Conservation (phyloP, 2,113 vertebrate species). For the Pteropus alecto region DNA sequence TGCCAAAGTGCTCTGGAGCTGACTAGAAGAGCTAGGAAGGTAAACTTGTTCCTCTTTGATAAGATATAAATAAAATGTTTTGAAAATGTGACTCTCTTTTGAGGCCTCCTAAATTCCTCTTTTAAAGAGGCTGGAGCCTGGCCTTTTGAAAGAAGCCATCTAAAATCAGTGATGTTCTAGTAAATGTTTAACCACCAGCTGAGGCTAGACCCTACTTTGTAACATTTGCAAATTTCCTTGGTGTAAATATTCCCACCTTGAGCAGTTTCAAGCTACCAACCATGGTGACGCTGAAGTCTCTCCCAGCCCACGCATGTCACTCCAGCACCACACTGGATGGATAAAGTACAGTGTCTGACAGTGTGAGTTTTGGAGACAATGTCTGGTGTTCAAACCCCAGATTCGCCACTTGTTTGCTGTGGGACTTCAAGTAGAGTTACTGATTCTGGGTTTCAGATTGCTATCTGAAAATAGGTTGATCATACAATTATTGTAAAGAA, state of each 20-base stretch:
- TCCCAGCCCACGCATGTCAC: accelerated
- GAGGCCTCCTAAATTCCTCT: not conserved
- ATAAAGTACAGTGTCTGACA: not conserved
- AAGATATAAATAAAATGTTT: not conserved
- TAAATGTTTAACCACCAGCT: not conserved
- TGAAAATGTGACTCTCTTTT: not conserved
- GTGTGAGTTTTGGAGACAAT: not conserved
- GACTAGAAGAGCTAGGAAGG: not conserved
- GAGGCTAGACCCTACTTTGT: not conserved
- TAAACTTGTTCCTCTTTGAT: not conserved
- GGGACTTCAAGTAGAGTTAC: not conserved
- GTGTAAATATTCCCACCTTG: not conserved
- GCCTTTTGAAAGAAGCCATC: not conserved
- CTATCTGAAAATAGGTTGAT: not conserved
- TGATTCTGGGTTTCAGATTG: not conserved
- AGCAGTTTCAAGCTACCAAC: not conserved
- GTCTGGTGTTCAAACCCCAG: too few relatives aligned
- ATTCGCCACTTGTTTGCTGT: not conserved
- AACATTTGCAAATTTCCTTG: not conserved
- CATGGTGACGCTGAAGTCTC: not conserved
- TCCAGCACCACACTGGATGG: too few relatives aligned
- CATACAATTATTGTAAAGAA: not conserved
- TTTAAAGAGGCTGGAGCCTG: not conserved
- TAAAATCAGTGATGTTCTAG: not conserved
- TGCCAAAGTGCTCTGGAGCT: not conserved